These are phyloP conservation scores for Nansenia antarctica DNA, from an alignment of 2,113 vertebrate species.

Conservation along the genomic window DNA sequence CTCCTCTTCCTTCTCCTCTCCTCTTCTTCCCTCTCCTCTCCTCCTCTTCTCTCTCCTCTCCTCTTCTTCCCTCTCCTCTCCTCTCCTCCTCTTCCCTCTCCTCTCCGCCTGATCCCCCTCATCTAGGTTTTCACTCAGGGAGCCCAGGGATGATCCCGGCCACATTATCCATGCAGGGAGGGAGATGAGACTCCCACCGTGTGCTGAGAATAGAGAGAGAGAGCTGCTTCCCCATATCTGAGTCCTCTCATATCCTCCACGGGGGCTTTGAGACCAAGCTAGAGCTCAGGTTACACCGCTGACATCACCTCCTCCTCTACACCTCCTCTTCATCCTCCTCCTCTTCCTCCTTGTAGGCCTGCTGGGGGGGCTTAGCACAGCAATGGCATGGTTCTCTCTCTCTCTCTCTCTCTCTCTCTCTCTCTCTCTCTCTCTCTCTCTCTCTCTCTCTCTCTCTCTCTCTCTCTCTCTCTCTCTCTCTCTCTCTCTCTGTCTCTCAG, in stretches of 20 bases:
- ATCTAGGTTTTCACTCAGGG: slow-evolving; percentile 41
- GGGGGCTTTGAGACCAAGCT: slow-evolving; percentile 24
- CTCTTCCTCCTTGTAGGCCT: background rate
- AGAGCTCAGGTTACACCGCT: slow-evolving; percentile 42
- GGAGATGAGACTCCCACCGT: slow-evolving; percentile 47
- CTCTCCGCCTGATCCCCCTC: slow-evolving; percentile 1
- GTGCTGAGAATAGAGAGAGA: background rate
- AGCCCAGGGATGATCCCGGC: slow-evolving; percentile 43
- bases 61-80: background rate
- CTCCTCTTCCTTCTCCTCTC: slow-evolving; percentile 16
- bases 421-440: background rate
- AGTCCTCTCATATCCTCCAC: slow-evolving; percentile 13
- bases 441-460: background rate
- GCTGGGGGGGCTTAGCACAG: background rate
- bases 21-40: too few relatives aligned
- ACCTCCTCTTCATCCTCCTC: slow-evolving; percentile 10
- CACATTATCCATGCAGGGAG: slow-evolving; percentile 53
- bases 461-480: background rate
- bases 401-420: too few relatives aligned
- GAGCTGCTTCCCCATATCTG: background rate
- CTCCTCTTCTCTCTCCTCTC: too few relatives aligned
- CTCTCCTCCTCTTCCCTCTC: too few relatives aligned
- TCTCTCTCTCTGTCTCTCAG: background rate
- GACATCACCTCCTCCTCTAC: slow-evolving; percentile 43
- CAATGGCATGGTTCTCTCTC: background rate